Evolutionary conservation across 2,888 invertebrate genomes (phyloP), one percentile per base, ranked within the genome.

Genomic region (Shargacucullia verbasci): DNA sequence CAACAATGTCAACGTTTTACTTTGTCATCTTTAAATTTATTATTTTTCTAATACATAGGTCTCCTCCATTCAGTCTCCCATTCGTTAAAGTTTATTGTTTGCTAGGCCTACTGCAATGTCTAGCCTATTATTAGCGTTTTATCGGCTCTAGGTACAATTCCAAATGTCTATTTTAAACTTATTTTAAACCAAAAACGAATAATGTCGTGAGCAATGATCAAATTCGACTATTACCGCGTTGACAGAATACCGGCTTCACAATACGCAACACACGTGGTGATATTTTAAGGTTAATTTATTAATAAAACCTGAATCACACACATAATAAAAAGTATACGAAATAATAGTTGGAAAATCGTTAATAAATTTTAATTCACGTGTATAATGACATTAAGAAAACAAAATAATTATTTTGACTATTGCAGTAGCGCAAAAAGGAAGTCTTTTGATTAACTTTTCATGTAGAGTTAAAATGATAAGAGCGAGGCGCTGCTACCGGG

Each of bases 271-370:
- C 66, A 71, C 71, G 66, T 66, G 66, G 20, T 55, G 1, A 14
- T 31, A 2, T 46, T 66, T 67, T 46, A 46, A 67, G 67, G 72
- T 67, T 66, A 71, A 47, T 35, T 49, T 46, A 38, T 45, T 25
- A 7, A 10, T 4, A 27, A 37, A 48, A 33, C 31, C 10, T 46
- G 13, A 43, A 37, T 34, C 13, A 47, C 25, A 29, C 11, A 7
- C 1, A 25, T 1, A 25, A 34, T 13, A 20, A 39, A 70, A 15
- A 25, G 0, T 15, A 12, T 7, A 11, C 1, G 4, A 33, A 33
- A 27, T 33, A 20, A 20, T 31, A 46, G 13, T 9, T 4, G 7
- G 49, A 39, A 46, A 31, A 10, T 12, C 5, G 2, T 10, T 20
- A 33, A 3, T 15, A 10, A 11, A 10, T 48, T 63, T 8, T 70